These are phyloP conservation scores for Haplotaxodon microlepis DNA, from an alignment of 2,113 vertebrate species.

Conservation along the genomic window DNA sequence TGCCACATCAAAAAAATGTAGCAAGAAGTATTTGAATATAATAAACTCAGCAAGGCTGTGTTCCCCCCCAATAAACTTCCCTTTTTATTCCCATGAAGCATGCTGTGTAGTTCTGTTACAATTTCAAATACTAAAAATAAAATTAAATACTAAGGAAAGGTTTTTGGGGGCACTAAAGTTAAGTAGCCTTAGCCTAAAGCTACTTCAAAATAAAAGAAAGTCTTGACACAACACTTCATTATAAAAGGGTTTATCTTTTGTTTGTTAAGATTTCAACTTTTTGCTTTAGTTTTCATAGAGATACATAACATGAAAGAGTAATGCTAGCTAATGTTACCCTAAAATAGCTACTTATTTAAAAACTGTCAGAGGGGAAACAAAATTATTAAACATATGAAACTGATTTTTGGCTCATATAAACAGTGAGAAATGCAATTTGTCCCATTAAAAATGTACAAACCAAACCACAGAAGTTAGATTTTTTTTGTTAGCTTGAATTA, in stretches of 20 bases:
- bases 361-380: background rate
- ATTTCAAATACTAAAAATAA: background rate
- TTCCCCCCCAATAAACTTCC: background rate
- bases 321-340: background rate
- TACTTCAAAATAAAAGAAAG: background rate
- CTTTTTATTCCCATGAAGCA: background rate
- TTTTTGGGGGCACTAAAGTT: background rate
- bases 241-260: background rate
- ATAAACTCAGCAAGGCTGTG: background rate
- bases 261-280: background rate
- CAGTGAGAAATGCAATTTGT: background rate
- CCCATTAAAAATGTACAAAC: background rate
- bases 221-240: background rate
- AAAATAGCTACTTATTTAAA: background rate
- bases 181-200: background rate
- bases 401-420: background rate
- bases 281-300: background rate
- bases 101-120: background rate
- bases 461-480: background rate
- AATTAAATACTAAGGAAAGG: background rate
- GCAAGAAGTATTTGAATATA: rapidly evolving
- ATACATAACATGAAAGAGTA: background rate
- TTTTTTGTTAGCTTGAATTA: background rate
- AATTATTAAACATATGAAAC: background rate
- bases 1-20: background rate